Base-by-base conservation (phyloP, 2,888 invertebrate genomes). In the Ectemnius lituratus region DNA sequence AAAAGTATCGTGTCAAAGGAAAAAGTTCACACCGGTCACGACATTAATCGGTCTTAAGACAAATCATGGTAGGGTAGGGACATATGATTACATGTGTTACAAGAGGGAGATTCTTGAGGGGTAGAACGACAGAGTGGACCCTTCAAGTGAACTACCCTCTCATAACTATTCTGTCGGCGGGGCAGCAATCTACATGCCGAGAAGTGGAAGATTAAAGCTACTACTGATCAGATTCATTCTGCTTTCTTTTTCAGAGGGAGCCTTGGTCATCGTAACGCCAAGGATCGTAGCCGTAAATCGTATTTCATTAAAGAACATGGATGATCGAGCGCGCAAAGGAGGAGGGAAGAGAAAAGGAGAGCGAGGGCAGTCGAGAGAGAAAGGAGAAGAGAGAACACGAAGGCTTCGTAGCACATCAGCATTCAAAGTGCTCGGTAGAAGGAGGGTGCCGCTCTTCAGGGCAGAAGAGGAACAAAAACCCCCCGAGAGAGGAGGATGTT, bases 401-500 rank as follows among this genome's bases (percentile, higher is more conserved):
- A 76, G 69, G 74, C 82, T 85, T 79, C 80, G 82, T 79, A 80
- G 87, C 89, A 85, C 90, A 91, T 91, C 90, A 91, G 90, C 90
- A 91, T 91, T 90, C 90, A 91, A 90, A 90, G 90, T 90, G 82
- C 88, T 87, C 64, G 79, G 81, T 70, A 77, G 85, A 83, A 85
- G 87, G 81, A 86, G 81, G 80, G 80, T 75, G 85, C 75, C 78
- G 73, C 78, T 71, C 79, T 82, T 78, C 77, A 79, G 79, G 75
- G 75, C 79, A 76, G 79, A 81, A 84, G 87, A 89, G 88, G 88
- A 88, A 87, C 89, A 90, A 90, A 90, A 90, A 90, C 87, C 87
- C 87, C 87, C 86, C 83, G 84, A 84, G 87, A 88, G 86, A 88
- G 88, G 88, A 89, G 90, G 88, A 90, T 90, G 90, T 90, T 90